Conservation (phyloP, 2,113 vertebrate genomes). For the Numida meleagris region DNA sequence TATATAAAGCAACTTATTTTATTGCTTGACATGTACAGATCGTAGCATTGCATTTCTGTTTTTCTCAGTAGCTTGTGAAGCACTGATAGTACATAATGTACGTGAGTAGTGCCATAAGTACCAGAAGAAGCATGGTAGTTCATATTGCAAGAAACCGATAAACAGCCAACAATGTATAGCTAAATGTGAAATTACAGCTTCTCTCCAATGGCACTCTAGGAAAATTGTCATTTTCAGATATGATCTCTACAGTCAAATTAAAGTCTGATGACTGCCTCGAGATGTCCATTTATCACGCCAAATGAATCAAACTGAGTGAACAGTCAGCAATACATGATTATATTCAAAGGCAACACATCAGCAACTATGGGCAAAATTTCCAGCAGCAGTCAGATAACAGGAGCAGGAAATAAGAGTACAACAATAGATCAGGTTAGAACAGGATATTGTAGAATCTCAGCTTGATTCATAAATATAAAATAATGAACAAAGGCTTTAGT, state of each 20-base stretch:
- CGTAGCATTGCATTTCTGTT: not conserved
- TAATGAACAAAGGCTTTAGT: conserved; percentile 2
- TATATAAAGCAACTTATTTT: not conserved
- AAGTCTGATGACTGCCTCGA: conserved; percentile 56
- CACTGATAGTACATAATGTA: not conserved
- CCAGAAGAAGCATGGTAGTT: not conserved
- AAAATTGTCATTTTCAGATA: conserved; percentile 61
- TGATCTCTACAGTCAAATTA: conserved; percentile 63
- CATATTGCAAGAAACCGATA: conserved; percentile 17
- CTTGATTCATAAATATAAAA: conserved; percentile 52
- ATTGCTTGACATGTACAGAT: not conserved
- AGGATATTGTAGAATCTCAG: conserved; percentile 66
- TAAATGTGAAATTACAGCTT: conserved; percentile 43
- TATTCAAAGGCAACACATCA: conserved; percentile 38
- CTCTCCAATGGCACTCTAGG: not conserved
- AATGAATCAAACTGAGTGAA: conserved; percentile 50
- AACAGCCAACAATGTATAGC: conserved; percentile 7
- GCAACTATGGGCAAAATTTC: conserved; percentile 46
- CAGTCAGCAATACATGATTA: conserved; percentile 32
- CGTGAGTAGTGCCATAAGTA: not conserved
- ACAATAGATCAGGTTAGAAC: conserved; percentile 51
- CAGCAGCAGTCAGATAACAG: conserved; percentile 53
- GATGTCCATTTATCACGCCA: conserved; percentile 58
- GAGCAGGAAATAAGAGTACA: conserved; percentile 52
- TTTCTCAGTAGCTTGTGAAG: not conserved